Evolutionary conservation across 2,888 invertebrate genomes (phyloP).

Genomic region (Resseliella maxima): DNA sequence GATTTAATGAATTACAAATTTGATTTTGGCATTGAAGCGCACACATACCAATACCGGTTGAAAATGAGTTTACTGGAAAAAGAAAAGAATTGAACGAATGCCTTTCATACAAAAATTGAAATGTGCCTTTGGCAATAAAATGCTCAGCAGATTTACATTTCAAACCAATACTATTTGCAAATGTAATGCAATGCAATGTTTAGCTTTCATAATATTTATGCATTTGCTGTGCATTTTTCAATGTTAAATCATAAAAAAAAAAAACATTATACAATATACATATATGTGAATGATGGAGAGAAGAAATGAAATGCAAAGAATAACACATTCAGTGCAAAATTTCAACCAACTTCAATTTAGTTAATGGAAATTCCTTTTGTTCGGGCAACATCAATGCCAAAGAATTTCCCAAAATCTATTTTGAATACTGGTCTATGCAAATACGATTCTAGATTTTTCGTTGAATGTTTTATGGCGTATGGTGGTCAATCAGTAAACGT

Average conservation of each 20-base stretch:
- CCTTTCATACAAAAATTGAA: neutral
- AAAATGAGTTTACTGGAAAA: neutral
- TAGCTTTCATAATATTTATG: constrained; percentile 39
- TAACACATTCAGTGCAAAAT: neutral
- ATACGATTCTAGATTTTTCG: neutral
- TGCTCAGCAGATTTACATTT: neutral
- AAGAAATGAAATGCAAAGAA: neutral
- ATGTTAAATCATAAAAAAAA: neutral
- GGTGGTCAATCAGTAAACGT: neutral
- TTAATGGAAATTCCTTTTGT: constrained; percentile 35
- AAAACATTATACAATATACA: too few relatives aligned
- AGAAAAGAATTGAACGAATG: neutral
- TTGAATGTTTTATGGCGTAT: neutral
- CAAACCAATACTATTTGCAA: neutral
- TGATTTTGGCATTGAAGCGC: neutral
- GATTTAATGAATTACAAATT: too few relatives aligned
- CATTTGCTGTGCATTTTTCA: constrained; percentile 30
- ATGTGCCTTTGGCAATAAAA: neutral
- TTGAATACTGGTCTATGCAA: neutral
- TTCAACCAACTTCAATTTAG: neutral
- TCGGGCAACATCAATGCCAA: neutral
- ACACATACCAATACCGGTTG: neutral
- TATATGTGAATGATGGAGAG: neutral
- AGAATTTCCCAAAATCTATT: too few relatives aligned
- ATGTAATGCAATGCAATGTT: too few relatives aligned